Percentiles rank a stretch among this genome's conserved stretches.
Conservation (phyloP, 1,140 invertebrate genomes). For the Tenebrio molitor region DNA sequence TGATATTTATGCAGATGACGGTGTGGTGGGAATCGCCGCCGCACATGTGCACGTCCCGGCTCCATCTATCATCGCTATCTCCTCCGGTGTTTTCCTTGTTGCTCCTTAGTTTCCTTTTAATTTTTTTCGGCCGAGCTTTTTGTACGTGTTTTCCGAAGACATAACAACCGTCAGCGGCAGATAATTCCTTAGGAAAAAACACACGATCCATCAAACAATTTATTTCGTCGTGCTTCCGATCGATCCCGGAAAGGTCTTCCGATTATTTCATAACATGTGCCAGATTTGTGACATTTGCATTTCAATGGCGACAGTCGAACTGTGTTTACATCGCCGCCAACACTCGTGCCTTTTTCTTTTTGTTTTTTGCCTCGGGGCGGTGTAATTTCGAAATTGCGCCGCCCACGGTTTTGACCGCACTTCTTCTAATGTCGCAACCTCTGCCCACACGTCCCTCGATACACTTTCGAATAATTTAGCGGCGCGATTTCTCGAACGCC, state of each 20-base stretch:
- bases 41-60: conserved; percentile 47
- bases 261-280: conserved; percentile 25
- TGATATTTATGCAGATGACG: conserved; percentile 51
- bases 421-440: conserved; percentile 29
- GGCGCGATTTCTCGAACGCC: not conserved
- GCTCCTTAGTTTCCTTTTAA: conserved; percentile 31
- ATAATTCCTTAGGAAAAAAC: not conserved
- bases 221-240: conserved; percentile 1
- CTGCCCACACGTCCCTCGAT: not conserved
- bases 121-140: conserved; percentile 28
- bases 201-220: conserved; percentile 16
- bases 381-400: conserved; percentile 22
- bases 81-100: conserved; percentile 25
- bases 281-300: conserved; percentile 24
- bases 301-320: conserved; percentile 18
- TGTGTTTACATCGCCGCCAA: conserved; percentile 32
- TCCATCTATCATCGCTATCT: conserved; percentile 50
- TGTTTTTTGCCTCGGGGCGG: conserved; percentile 8
- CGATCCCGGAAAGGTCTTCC: no score
- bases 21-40: conserved; percentile 13
- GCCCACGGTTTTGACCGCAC: conserved; percentile 9
- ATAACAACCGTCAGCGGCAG: conserved; percentile 32
- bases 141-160: conserved; percentile 18
- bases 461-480: conserved; percentile 16
- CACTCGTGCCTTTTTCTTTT: conserved; percentile 17